Conservation (phyloP, 1,140 invertebrate genomes). For the Oscheius sp. region DNA sequence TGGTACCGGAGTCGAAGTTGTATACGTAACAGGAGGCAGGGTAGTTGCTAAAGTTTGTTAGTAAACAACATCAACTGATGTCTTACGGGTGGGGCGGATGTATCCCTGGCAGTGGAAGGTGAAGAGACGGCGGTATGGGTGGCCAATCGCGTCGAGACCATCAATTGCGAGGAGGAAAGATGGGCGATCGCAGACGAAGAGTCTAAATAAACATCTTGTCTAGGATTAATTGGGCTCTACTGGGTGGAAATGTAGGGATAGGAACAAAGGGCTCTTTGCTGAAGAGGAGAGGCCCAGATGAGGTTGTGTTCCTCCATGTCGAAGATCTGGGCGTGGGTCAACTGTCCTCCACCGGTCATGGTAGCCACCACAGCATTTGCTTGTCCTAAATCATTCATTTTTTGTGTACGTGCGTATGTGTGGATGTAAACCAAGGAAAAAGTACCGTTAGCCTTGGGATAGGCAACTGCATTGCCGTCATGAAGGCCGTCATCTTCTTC, state of each 20-base stretch:
- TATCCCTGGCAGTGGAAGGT: constrained; percentile 35
- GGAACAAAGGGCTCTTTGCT: constrained; percentile 17
- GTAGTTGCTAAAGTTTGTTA: neutral
- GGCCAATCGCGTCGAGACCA: constrained; percentile 31
- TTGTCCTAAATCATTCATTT: neutral
- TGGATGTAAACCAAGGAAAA: too few relatives aligned
- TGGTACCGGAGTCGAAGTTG: neutral
- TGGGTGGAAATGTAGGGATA: constrained; percentile 30
- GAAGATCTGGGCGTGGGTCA: constrained; percentile 32
- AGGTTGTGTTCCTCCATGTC: constrained; percentile 24
- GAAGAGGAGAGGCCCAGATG: constrained; percentile 37
- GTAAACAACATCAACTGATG: neutral
- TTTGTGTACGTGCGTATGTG: neutral
- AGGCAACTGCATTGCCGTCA: constrained; percentile 11
- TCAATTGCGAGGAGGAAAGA: constrained; percentile 36
- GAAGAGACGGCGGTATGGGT: constrained; percentile 36
- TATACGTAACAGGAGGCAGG: neutral
- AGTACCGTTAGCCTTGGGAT: constrained; percentile 7
- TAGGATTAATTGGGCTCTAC: neutral
- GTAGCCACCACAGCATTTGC: constrained; percentile 26
- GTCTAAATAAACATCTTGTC: constrained; percentile 12
- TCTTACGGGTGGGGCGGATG: neutral
- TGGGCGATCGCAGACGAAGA: constrained; percentile 19
- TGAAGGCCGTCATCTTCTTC: constrained; percentile 18
- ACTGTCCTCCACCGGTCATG: constrained; percentile 6